Evolutionary conservation across 2,113 vertebrate species (phyloP).

Genomic region (Odobenus rosmarus): DNA sequence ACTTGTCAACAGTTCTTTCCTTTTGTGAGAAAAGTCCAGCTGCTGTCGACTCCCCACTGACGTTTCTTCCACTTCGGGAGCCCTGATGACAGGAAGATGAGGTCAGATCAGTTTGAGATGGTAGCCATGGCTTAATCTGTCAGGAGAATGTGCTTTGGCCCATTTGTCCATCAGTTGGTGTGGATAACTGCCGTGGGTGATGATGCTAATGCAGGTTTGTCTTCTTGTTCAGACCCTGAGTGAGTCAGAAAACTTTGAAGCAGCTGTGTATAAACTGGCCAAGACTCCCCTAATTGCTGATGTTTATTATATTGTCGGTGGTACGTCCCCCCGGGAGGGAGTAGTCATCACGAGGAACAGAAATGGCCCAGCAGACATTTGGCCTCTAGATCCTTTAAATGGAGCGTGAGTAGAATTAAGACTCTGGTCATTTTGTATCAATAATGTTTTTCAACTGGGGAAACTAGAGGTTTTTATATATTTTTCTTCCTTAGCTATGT

Average conservation of each 20-base stretch:
- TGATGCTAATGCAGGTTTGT: background rate
- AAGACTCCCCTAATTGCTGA: constrained; percentile 92
- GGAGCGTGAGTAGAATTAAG: constrained; percentile 88
- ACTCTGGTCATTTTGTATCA: background rate
- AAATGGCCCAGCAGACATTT: constrained; percentile 91
- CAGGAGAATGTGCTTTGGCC: background rate
- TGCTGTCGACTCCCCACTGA: background rate
- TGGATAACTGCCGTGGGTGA: accelerated
- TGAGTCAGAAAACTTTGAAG: constrained; percentile 89
- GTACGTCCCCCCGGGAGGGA: constrained; percentile 88
- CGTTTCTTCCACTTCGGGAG: background rate
- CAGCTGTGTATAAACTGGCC: constrained; percentile 90
- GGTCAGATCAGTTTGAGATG: background rate
- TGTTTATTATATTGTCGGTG: constrained; percentile 96
- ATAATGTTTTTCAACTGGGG: background rate
- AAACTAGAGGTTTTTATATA: background rate
- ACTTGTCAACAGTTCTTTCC: background rate
- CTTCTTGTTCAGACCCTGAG: constrained; percentile 83
- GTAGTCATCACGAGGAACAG: constrained; percentile 93
- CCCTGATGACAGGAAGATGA: background rate
- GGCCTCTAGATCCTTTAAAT: constrained; percentile 90
- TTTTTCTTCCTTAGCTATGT: background rate
- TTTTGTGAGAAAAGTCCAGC: background rate
- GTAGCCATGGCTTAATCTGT: background rate
- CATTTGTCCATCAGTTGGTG: accelerated